Percentiles rank a stretch among this genome's conserved stretches.
These are phyloP conservation scores for Nicator chloris DNA, from an alignment of 2,113 vertebrate genomes.

Conservation along the genomic window DNA sequence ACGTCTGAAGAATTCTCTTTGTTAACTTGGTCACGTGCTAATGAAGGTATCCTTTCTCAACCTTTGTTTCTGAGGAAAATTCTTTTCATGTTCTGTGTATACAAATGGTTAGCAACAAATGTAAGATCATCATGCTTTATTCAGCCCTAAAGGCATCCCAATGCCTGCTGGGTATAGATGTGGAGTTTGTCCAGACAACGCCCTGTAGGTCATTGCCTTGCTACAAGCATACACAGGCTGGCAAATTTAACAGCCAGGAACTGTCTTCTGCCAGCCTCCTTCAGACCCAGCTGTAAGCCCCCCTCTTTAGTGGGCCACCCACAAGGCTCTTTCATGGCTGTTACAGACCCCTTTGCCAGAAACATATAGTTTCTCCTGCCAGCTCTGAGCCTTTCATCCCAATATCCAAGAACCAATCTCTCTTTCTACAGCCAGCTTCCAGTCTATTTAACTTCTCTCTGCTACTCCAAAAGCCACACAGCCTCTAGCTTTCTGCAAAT, in stretches of 20 bases:
- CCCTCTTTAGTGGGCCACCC: slow-evolving; percentile 27
- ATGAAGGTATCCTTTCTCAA: background rate
- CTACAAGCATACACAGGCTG: slow-evolving; percentile 4
- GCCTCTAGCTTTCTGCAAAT: background rate
- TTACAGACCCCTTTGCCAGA: slow-evolving; percentile 10
- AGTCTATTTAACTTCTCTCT: slow-evolving; percentile 19
- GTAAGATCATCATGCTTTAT: background rate
- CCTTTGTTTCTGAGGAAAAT: background rate
- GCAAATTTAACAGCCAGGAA: background rate
- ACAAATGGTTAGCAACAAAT: background rate
- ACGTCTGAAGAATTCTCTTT: background rate
- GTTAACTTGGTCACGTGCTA: background rate
- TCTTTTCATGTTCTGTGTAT: background rate
- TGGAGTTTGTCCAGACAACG: background rate
- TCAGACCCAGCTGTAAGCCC: background rate
- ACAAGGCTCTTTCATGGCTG: slow-evolving; percentile 48
- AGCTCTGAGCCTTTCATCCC: slow-evolving; percentile 47
- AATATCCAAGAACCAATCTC: background rate
- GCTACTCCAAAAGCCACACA: slow-evolving; percentile 24
- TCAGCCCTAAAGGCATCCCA: background rate
- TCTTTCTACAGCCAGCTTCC: slow-evolving; percentile 2
- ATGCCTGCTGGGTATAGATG: background rate
- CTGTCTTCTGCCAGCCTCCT: slow-evolving; percentile 11
- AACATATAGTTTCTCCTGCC: background rate
- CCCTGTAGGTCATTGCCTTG: slow-evolving; percentile 3